Evolutionary conservation across 2,113 vertebrate genomes (phyloP), one percentile per base, ranked within the genome.

Genomic region (Barnardius zonarius): DNA sequence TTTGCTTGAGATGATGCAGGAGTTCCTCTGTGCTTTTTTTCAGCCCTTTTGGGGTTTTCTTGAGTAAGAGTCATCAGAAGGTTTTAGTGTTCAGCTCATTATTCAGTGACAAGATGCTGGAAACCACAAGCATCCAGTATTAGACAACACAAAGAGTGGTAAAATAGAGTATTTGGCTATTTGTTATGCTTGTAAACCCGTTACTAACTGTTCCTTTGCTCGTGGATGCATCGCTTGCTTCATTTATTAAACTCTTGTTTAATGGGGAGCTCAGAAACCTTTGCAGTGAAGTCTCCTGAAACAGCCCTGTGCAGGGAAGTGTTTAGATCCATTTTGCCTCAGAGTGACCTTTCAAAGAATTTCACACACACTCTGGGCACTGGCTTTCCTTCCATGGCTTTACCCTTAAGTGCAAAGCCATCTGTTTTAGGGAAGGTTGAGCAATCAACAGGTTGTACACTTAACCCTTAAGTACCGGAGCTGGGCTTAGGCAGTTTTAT

Each of bases 391-490:
- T 89, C 81, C 63, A 23, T 33, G 68, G 88, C 18, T 88, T 92
- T 97, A 89, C 92, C 93, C 89, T 79, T 87, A 94, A 98, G 95
- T 93, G 89, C 96, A 98, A 96, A 97, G 83, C 96, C 97, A 97
- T 80, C 57, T 97, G 96, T 94, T 96, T 93, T 37, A 72, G 82
- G 92, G 74, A 91, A 94, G 92, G 92, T 81, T 93, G 91, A 95
- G 78, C 84, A 93, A 95, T 93, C 88, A 88, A 11, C 83, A 96
- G 81, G 78, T 95, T 95, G 79, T 75, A 64, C 61, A 61, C 84
- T 97, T 96, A 97, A 97, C 97, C 94, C 96, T 93, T 94, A 43
- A 89, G 51, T 70, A 67, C 64, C 92, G 7, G n/a, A 59, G 77
- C 83, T 97, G 90, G 66, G 79, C 76, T 88, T 28, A 75, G 86